A percentile compares a stretch with the other conserved stretches of the same genome.
These are phyloP conservation scores for Perdita meconis DNA, from an alignment of 2,888 invertebrate genomes.

Conservation along the genomic window DNA sequence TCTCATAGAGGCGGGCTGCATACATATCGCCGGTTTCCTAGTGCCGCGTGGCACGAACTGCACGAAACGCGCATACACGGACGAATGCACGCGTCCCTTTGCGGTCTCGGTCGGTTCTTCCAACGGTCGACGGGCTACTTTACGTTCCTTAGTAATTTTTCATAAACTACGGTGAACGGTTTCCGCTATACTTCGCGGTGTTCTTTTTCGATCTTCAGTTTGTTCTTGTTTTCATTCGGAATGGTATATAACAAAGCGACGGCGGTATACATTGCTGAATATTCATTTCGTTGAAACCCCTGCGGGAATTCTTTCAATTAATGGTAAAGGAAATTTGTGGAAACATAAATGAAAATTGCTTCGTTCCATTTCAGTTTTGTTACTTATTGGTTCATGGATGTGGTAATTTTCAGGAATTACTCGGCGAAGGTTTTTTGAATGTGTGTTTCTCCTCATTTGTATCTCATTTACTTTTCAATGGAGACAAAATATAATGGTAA, in stretches of 20 bases:
- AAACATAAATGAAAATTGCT: too few relatives aligned
- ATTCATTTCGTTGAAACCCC: too few relatives aligned
- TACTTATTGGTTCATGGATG: too few relatives aligned
- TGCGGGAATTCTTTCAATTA: too few relatives aligned
- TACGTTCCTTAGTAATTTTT: slow-evolving; percentile 24
- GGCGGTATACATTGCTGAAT: neutral
- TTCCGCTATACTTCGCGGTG: neutral
- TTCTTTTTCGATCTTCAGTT: neutral
- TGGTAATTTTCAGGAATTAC: too few relatives aligned
- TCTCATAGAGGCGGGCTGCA: slow-evolving; percentile 76
- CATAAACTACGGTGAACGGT: slow-evolving; percentile 2
- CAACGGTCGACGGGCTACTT: slow-evolving; percentile 6
- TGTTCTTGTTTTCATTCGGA: neutral
- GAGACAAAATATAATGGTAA: too few relatives aligned
- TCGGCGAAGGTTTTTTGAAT: too few relatives aligned
- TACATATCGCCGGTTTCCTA: slow-evolving; percentile 80
- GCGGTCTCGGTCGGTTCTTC: neutral
- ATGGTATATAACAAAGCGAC: neutral
- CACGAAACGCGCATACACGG: slow-evolving; percentile 30
- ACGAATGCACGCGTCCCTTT: slow-evolving; percentile 29
- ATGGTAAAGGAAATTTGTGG: too few relatives aligned
- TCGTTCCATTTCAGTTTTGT: too few relatives aligned
- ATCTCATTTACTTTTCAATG: too few relatives aligned
- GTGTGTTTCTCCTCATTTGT: too few relatives aligned
- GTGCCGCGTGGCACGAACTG: slow-evolving; percentile 76